Conservation (phyloP, 2,113 vertebrate genomes). For the Atlantisia rogersi region DNA sequence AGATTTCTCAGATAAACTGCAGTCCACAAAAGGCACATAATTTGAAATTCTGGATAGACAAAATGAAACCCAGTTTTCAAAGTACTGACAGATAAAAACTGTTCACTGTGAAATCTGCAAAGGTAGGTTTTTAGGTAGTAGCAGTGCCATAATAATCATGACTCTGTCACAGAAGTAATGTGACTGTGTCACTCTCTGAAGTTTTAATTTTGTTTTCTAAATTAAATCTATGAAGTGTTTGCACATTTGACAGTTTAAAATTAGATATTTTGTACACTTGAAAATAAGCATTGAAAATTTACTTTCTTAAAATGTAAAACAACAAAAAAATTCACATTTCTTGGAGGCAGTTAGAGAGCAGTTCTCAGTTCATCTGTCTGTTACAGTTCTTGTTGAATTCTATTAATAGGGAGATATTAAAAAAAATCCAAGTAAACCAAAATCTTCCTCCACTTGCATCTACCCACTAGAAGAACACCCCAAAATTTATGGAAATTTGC, state of each 20-base stretch:
- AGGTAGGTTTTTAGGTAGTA: background rate
- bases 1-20: background rate
- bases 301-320: background rate
- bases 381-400: background rate
- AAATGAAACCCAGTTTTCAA: background rate
- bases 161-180: background rate
- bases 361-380: background rate
- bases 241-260: background rate
- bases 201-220: background rate
- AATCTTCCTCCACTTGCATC: fast-evolving
- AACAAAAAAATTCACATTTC: background rate
- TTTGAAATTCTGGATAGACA: background rate
- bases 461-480: background rate
- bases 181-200: background rate
- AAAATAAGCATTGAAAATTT: background rate
- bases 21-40: background rate
- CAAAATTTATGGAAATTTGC: background rate
- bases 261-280: background rate
- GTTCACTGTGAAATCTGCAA: background rate
- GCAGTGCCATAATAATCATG: background rate
- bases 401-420: background rate
- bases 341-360: background rate
- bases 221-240: background rate
- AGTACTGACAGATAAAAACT: background rate
- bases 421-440: background rate